Evolutionary conservation across 2,888 invertebrate species (phyloP).

Genomic region (Fragum fragum): DNA sequence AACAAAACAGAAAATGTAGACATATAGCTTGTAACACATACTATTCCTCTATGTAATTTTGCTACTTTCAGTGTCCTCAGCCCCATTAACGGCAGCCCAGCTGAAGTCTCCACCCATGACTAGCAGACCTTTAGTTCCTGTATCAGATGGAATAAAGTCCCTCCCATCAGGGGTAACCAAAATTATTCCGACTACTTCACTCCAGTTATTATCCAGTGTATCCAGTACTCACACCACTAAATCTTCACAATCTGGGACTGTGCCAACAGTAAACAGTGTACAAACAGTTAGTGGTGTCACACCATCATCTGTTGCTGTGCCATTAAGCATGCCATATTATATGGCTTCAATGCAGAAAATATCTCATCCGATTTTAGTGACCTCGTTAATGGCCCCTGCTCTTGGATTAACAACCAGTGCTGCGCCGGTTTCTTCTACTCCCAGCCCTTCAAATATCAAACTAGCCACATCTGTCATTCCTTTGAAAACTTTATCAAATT

Average conservation of each 20-base stretch:
- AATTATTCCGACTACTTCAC: not conserved
- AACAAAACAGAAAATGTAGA: no score
- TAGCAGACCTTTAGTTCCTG: slow-evolving; percentile 30
- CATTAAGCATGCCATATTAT: slow-evolving; percentile 55
- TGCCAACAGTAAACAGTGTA: not conserved
- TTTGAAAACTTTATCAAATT: slow-evolving; percentile 25
- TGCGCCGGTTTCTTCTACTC: slow-evolving; percentile 23
- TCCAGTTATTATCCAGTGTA: slow-evolving; percentile 12
- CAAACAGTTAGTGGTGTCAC: slow-evolving; percentile 1
- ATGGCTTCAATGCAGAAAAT: slow-evolving; percentile 64
- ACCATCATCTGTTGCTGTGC: slow-evolving; percentile 21
- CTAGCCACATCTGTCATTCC: slow-evolving; percentile 35
- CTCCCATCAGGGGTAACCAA: not conserved
- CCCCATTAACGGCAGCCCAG: slow-evolving; percentile 62
- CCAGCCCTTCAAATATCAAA: not conserved
- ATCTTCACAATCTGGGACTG: slow-evolving; percentile 19
- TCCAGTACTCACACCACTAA: not conserved
- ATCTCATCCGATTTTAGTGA: slow-evolving; percentile 70
- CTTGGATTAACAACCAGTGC: slow-evolving; percentile 46
- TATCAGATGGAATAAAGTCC: slow-evolving; percentile 21
- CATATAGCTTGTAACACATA: no score
- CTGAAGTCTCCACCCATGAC: slow-evolving; percentile 54
- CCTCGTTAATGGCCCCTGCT: slow-evolving; percentile 63
- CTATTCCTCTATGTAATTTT: no score
- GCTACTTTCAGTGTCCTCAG: slow-evolving; percentile 39